Percentiles rank a stretch among this genome's conserved stretches.
These are phyloP conservation scores for Rotaria sp. DNA, from an alignment of 2,888 invertebrate species.

Conservation along the genomic window DNA sequence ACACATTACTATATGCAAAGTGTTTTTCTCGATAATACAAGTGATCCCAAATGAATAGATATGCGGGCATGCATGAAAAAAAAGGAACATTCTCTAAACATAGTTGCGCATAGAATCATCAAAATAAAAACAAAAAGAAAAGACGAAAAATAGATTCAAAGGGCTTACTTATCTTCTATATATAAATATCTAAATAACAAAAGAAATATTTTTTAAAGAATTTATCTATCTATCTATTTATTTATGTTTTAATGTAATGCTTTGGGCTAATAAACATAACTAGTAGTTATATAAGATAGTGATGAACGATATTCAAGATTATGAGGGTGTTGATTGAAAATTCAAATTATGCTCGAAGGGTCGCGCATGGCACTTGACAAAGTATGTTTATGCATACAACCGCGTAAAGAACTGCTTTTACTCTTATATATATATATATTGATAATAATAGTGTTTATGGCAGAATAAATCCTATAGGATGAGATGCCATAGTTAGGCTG, in stretches of 20 bases:
- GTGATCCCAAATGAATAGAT: slow-evolving; percentile 12
- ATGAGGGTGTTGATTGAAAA: neutral
- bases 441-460: neutral
- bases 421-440: neutral
- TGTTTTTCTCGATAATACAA: neutral
- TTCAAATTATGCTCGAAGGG: neutral
- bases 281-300: neutral
- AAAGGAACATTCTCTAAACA: neutral
- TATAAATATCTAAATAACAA: neutral
- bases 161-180: neutral
- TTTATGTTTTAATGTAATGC: neutral
- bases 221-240: neutral
- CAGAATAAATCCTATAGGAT: neutral
- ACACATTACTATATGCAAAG: slow-evolving; percentile 1
- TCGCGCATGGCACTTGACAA: neutral
- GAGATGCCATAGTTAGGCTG: neutral
- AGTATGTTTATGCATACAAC: no score
- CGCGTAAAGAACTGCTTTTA: no score
- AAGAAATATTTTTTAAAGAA: neutral
- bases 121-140: neutral
- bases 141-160: neutral
- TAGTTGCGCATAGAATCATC: neutral
- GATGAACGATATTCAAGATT: neutral
- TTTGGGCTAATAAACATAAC: neutral
- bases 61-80: neutral